phyloP scores from a whole-genome alignment of 2,113 vertebrate genomes.

The Megaceryle torquata region DNA sequence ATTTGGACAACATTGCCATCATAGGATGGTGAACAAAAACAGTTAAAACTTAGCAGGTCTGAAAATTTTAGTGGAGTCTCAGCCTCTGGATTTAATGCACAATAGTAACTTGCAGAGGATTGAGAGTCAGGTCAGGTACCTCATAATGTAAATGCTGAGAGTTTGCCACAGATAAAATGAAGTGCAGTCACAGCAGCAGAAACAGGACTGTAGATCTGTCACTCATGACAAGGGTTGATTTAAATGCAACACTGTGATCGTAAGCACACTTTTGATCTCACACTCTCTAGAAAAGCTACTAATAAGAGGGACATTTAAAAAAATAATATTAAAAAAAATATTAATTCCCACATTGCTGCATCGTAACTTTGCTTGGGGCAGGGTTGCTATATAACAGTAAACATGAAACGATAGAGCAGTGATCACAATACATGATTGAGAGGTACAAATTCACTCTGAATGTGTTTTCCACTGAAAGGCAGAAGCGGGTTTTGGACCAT shows the following conservation, averaged over 20 bases:
- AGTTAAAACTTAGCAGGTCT: not conserved
- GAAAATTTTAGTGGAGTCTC: not conserved
- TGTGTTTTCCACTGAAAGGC: not conserved
- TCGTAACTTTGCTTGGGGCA: not conserved
- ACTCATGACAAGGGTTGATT: not conserved
- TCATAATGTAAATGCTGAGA: not conserved
- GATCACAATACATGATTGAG: not conserved
- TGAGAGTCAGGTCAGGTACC: constrained; percentile 1
- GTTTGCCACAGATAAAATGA: not conserved
- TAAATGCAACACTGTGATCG: not conserved
- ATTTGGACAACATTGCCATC: not conserved
- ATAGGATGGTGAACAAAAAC: not conserved
- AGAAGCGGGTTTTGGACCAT: not conserved
- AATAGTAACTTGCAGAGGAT: not conserved
- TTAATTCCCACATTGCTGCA: not conserved
- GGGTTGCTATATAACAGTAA: not conserved
- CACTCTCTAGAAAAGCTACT: not conserved
- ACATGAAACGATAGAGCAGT: not conserved
- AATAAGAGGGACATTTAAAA: not conserved
- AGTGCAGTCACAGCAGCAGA: not conserved
- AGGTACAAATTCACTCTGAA: not conserved
- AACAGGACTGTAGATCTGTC: not conserved
- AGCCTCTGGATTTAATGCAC: not conserved
- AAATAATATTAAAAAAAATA: too few relatives aligned
- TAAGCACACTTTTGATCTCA: not conserved